Base-by-base conservation (phyloP, 2,888 invertebrate species). In the Sipunculus nudus region DNA sequence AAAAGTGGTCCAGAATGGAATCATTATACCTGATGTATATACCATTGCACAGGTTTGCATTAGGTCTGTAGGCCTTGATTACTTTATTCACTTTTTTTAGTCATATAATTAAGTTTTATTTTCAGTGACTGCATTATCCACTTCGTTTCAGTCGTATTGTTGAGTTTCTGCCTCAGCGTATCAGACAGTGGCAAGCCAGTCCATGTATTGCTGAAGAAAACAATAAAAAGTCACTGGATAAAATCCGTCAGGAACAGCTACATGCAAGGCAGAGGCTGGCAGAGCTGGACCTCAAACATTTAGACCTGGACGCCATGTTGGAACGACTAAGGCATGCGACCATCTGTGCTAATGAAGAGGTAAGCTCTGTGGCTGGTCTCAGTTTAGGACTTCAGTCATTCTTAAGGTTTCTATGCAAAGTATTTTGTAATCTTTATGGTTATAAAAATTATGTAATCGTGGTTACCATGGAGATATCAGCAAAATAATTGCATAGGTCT, bases 141-240 rank as follows among this genome's bases (percentile, higher is more conserved):
- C 47, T n/a, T n/a, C n/a, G 16, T 70, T 72, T 2, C 69, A 84
- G 84, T 67, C 83, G 85, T 19, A 81, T 86, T 10, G 81, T 80
- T 68, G 82, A 91, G 88, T 90, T 94, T n/a, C 80, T 94, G 16
- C 94, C 95, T 0, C 91, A 92, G 73, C 88, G 96, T 10, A 90
- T 97, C 59, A 94, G 95, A 79, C 95, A 96, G 80, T 96, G 96
- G 96, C 91, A 93, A 23, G 86, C 93, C 23, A 91, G 92, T 2
- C 89, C 92, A 0, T 94, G 94, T 77, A 88, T 89, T 21, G 94
- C 96, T 0, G 96, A 96, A 78, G 92, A 92, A 74, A 89, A 89
- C 74, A 96, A 90, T 75, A 80, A 83, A 88, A 76, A 80, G 56
- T 76, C 82, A n/a, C 71, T 87, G 53, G 87, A 86, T 62, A 88